These are phyloP conservation scores for Magallana ariakensis DNA, from an alignment of 1,140 invertebrate genomes.

Conservation along the genomic window DNA sequence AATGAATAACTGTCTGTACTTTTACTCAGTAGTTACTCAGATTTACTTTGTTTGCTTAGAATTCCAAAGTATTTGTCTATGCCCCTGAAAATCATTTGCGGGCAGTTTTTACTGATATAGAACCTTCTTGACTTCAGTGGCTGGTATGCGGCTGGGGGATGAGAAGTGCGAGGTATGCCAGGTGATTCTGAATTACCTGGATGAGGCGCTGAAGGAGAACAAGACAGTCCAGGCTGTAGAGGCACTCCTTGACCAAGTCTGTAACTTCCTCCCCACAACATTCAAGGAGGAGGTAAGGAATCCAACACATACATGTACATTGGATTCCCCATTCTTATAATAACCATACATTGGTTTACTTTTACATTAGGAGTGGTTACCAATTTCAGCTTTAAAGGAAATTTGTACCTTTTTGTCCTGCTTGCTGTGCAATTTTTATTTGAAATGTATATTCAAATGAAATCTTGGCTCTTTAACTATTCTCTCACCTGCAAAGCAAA, in stretches of 20 bases:
- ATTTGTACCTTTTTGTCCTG: too few species aligned
- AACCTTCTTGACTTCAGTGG: neutral
- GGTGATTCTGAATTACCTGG: constrained; percentile 48
- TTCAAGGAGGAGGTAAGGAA: constrained; percentile 49
- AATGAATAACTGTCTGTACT: neutral
- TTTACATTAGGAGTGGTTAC: too few species aligned
- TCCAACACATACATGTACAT: too few species aligned
- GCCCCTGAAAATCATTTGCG: neutral
- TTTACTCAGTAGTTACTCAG: neutral
- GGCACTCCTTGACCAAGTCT: constrained; percentile 53
- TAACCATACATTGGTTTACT: too few species aligned
- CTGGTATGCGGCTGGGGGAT: neutral
- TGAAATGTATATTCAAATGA: too few species aligned
- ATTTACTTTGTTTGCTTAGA: too few species aligned
- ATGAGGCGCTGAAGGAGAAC: constrained; percentile 52
- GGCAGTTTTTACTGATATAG: neutral
- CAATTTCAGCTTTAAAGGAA: too few species aligned
- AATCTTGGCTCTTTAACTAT: too few species aligned
- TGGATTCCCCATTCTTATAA: neutral
- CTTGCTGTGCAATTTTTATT: too few species aligned
- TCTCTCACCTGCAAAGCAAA: too few species aligned
- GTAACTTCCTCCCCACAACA: constrained; percentile 48
- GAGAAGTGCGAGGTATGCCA: constrained; percentile 56
- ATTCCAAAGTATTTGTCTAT: neutral
- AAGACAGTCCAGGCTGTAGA: constrained; percentile 52